phyloP scores from a whole-genome alignment of 2,113 vertebrate genomes.

The Oceanodroma tethys region DNA sequence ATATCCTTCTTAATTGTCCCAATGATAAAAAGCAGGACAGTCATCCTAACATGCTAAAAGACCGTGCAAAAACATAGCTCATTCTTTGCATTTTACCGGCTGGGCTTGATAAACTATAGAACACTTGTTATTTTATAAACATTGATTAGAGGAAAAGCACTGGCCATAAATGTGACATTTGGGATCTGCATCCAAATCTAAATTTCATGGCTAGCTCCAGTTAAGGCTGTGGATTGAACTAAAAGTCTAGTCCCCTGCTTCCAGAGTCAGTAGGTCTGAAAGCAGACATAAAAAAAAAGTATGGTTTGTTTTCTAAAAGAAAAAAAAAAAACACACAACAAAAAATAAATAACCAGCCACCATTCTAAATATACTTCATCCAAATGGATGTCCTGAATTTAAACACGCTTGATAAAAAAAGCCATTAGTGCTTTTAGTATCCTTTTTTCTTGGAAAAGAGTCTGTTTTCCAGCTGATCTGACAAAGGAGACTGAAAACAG shows the following conservation, averaged over 20 bases:
- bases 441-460: neutral
- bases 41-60: neutral
- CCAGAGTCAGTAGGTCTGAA: neutral
- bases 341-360: neutral
- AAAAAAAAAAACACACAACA: neutral
- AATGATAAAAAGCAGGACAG: neutral
- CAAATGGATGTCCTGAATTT: neutral
- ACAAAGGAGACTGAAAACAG: neutral
- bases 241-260: neutral
- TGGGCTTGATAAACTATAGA: neutral
- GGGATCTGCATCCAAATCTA: neutral
- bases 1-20: neutral
- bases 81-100: neutral
- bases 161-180: neutral
- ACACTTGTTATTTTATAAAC: neutral
- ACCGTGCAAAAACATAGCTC: neutral
- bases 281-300: neutral
- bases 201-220: neutral
- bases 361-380: neutral
- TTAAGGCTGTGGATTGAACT: neutral
- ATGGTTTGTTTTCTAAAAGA: neutral
- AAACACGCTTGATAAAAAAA: neutral
- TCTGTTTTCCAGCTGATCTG: neutral
- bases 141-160: neutral
- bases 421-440: neutral